Conservation (phyloP, 1,140 invertebrate species). For the Listronotus bonariensis region DNA sequence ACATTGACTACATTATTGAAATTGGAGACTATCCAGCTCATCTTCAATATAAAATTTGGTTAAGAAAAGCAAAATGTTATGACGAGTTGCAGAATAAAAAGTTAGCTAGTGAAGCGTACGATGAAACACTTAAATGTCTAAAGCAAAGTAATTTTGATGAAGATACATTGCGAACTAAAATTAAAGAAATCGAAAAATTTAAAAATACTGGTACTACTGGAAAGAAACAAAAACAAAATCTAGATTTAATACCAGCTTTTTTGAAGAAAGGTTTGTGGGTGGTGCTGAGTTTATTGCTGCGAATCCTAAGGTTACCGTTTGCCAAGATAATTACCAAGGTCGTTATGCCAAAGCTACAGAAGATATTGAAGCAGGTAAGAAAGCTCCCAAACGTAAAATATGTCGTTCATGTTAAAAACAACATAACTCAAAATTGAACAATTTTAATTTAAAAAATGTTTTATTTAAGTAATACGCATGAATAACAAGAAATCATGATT, state of each 20-base stretch:
- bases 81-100: slow-evolving; percentile 44
- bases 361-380: slow-evolving; percentile 53
- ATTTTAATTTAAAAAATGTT: too few relatives aligned
- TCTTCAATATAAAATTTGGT: slow-evolving; percentile 42
- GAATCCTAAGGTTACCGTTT: slow-evolving; percentile 63
- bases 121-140: slow-evolving; percentile 43
- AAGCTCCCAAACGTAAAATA: neutral
- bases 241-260: slow-evolving; percentile 33
- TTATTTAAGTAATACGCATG: too few relatives aligned
- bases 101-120: slow-evolving; percentile 50
- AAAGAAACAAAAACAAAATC: slow-evolving; percentile 8
- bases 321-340: slow-evolving; percentile 47
- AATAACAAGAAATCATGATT: too few relatives aligned
- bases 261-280: slow-evolving; percentile 39
- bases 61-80: slow-evolving; percentile 41
- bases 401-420: too few relatives aligned
- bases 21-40: slow-evolving; percentile 66
- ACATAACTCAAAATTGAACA: too few relatives aligned
- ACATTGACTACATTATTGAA: slow-evolving; percentile 73
- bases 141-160: slow-evolving; percentile 46
- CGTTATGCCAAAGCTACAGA: slow-evolving; percentile 56
- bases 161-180: slow-evolving; percentile 41
- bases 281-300: slow-evolving; percentile 44
- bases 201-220: slow-evolving; percentile 23
- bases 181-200: slow-evolving; percentile 44